Conservation (phyloP, 2,888 invertebrate species). For the Oithona nana region DNA sequence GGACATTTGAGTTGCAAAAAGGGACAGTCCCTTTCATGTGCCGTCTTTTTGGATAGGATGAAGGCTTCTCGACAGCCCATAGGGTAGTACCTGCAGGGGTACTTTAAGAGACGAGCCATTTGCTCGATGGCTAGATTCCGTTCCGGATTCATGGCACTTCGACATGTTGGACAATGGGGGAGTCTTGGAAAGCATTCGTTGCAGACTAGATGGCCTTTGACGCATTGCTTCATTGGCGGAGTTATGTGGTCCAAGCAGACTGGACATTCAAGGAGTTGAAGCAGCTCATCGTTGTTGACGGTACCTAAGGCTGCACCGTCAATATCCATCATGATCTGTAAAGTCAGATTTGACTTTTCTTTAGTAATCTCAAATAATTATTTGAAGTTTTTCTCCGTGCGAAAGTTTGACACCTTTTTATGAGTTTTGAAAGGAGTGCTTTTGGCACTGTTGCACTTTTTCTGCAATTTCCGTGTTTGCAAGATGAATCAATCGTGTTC, state of each 20-base stretch:
- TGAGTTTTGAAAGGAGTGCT: no score
- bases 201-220: slow-evolving; percentile 24
- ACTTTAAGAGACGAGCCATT: slow-evolving; percentile 10
- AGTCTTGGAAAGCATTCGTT: slow-evolving; percentile 15
- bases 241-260: slow-evolving; percentile 32
- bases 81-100: slow-evolving; percentile 16
- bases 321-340: no score
- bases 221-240: slow-evolving; percentile 33
- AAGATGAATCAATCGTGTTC: no score
- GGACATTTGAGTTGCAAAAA: slow-evolving; percentile 17
- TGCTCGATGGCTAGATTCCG: slow-evolving; percentile 17
- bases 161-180: slow-evolving; percentile 16
- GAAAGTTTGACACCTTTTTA: no score
- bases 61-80: slow-evolving; percentile 14
- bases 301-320: slow-evolving; percentile 20
- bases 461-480: no score
- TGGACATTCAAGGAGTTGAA: slow-evolving; percentile 34
- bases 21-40: slow-evolving; percentile 13
- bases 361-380: no score
- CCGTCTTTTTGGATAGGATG: slow-evolving; percentile 1
- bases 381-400: no score
- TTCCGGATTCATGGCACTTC: slow-evolving; percentile 8
- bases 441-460: no score
- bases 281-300: slow-evolving; percentile 27
- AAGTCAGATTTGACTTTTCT: no score